Evolutionary conservation across 2,888 invertebrate genomes (phyloP).

Genomic region (Pheosia tremula): DNA sequence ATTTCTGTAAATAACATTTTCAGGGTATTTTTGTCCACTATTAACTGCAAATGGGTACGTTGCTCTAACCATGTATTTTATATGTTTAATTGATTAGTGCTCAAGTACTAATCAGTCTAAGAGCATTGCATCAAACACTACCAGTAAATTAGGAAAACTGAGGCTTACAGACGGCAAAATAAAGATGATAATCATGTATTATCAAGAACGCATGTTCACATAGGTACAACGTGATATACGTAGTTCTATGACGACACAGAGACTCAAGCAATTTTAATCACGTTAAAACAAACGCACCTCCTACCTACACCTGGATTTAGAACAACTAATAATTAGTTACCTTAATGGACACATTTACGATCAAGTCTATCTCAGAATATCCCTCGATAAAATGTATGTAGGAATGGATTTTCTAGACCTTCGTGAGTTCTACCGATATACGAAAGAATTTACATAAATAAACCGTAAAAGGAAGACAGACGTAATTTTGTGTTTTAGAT

Average conservation of each 20-base stretch:
- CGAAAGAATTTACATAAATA: too few species aligned
- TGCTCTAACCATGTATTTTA: background rate
- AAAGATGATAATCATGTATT: background rate
- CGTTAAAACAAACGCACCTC: background rate
- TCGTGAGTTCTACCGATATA: too few species aligned
- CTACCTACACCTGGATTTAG: background rate
- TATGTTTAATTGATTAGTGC: background rate
- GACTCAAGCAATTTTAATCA: constrained; percentile 1
- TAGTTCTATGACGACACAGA: background rate
- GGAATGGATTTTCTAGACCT: too few species aligned
- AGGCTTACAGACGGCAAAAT: background rate
- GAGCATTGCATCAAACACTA: too few species aligned
- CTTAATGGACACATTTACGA: constrained; percentile 1
- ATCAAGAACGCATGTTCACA: background rate
- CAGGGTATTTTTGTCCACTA: too few species aligned
- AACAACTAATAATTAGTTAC: background rate
- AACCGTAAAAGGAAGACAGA: too few species aligned
- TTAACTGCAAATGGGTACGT: too few species aligned
- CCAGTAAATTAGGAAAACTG: background rate
- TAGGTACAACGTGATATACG: background rate
- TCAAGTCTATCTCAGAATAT: background rate
- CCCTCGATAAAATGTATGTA: too few species aligned
- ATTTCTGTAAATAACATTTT: too few species aligned
- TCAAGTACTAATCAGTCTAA: background rate
- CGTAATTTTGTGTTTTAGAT: too few species aligned